phyloP scores from a whole-genome alignment of 2,888 invertebrate genomes.

The Parnassius orleans region DNA sequence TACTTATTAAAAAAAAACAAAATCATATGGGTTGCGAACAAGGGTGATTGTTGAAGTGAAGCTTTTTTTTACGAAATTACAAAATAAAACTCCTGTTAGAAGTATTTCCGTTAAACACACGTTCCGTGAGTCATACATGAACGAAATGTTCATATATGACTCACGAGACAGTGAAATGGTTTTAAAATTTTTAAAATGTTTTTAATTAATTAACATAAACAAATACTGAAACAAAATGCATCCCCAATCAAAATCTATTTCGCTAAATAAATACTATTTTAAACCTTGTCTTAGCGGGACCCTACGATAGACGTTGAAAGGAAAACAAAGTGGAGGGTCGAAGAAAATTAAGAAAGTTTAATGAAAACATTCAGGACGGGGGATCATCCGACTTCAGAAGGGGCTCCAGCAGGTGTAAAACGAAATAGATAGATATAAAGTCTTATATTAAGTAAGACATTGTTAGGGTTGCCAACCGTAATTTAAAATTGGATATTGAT shows the following conservation, averaged over 20 bases:
- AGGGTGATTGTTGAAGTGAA: too few species aligned
- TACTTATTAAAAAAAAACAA: too few species aligned
- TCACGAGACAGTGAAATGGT: too few species aligned
- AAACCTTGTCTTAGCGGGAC: slow-evolving; percentile 17
- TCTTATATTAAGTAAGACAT: background rate
- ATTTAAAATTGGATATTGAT: background rate
- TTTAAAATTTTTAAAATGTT: background rate
- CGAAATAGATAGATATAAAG: slow-evolving; percentile 2
- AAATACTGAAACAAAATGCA: background rate
- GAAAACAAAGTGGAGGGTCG: slow-evolving; percentile 36
- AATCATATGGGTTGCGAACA: too few species aligned
- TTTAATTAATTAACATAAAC: slow-evolving; percentile 3
- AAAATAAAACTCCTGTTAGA: too few species aligned
- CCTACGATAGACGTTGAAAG: slow-evolving; percentile 29
- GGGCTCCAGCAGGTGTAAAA: slow-evolving; percentile 20
- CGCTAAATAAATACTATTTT: slow-evolving; percentile 20
- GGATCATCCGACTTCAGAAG: slow-evolving; percentile 15
- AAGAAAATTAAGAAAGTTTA: slow-evolving; percentile 69
- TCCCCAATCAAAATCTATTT: slow-evolving; percentile 14
- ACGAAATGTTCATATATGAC: too few species aligned
- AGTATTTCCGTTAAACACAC: too few species aligned
- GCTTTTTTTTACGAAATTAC: too few species aligned
- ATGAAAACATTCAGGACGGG: slow-evolving; percentile 57
- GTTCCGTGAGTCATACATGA: too few species aligned
- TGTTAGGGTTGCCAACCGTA: background rate